Evolutionary conservation across 2,888 invertebrate species (phyloP).

Genomic region (Cheilosia urbana): DNA sequence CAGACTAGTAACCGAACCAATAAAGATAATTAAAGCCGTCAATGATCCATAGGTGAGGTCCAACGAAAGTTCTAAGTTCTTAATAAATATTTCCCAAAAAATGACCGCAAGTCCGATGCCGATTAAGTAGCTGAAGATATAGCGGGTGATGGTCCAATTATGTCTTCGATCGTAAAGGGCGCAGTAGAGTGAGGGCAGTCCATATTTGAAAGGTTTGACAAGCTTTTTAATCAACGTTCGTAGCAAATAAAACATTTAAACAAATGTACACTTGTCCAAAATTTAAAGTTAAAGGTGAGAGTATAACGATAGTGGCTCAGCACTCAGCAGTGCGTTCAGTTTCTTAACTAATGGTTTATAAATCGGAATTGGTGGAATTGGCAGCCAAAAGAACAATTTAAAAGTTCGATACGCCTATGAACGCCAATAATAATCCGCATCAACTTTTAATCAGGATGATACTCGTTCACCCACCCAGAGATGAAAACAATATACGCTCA

Average conservation of each 20-base stretch:
- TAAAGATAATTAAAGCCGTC: conserved; percentile 59
- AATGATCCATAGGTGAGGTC: conserved; percentile 67
- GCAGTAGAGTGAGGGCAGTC: conserved; percentile 76
- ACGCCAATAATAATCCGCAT: no score
- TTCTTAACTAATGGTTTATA: no score
- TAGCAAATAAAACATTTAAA: conserved; percentile 76
- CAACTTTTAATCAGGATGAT: no score
- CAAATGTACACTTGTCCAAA: neutral
- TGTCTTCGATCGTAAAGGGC: conserved; percentile 75
- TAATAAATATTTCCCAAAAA: conserved; percentile 78
- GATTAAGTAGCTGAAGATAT: conserved; percentile 76
- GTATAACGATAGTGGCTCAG: no score
- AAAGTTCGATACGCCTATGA: no score
- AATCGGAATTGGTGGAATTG: no score
- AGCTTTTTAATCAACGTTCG: conserved; percentile 52
- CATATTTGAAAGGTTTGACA: conserved; percentile 54
- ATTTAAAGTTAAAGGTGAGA: no score
- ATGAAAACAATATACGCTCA: no score
- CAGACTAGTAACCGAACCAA: conserved; percentile 65
- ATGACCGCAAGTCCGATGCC: conserved; percentile 78
- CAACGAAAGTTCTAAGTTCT: conserved; percentile 75
- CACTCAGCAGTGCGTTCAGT: no score
- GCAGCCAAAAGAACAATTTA: no score
- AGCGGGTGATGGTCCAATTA: conserved; percentile 68
- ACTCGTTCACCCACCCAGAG: no score